A percentile compares a stretch with the other conserved stretches of the same genome.
Conservation (phyloP, 1,140 invertebrate genomes). For the Pseudobourletiella spinata region DNA sequence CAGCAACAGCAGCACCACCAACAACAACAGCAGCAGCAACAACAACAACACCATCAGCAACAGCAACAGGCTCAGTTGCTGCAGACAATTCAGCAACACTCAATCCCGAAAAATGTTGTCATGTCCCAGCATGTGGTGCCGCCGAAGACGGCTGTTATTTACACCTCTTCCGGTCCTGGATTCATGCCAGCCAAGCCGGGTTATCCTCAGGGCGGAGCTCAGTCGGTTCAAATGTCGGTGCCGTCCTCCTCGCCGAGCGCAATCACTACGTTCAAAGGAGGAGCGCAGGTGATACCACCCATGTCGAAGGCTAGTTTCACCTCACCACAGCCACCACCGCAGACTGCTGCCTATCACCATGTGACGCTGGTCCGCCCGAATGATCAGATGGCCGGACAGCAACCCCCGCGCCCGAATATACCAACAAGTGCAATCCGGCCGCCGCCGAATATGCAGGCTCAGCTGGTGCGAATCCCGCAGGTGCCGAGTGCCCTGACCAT, state of each 20-base stretch:
- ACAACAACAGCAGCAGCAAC: not conserved
- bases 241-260: not conserved
- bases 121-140: not conserved
- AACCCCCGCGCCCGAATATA: not conserved
- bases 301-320: not conserved
- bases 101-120: not conserved
- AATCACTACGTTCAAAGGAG: no score
- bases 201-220: not conserved
- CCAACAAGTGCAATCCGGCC: not conserved
- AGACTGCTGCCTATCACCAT: constrained; percentile 2
- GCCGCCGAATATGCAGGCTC: constrained; percentile 2
- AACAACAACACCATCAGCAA: not conserved
- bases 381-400: not conserved
- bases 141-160: constrained; percentile 11
- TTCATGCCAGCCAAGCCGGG: constrained; percentile 9
- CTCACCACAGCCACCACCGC: not conserved
- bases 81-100: not conserved
- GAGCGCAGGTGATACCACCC: no score
- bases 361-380: constrained; percentile 5
- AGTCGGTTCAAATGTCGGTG: not conserved
- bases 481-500: constrained; percentile 33
- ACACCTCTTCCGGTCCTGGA: not conserved
- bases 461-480: constrained; percentile 29
- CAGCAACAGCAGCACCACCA: not conserved
- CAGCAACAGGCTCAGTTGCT: not conserved